Evolutionary conservation across 37 sponge, comb jelly and placozoan genomes (phyloP).

Genomic region (Agelas oroides): DNA sequence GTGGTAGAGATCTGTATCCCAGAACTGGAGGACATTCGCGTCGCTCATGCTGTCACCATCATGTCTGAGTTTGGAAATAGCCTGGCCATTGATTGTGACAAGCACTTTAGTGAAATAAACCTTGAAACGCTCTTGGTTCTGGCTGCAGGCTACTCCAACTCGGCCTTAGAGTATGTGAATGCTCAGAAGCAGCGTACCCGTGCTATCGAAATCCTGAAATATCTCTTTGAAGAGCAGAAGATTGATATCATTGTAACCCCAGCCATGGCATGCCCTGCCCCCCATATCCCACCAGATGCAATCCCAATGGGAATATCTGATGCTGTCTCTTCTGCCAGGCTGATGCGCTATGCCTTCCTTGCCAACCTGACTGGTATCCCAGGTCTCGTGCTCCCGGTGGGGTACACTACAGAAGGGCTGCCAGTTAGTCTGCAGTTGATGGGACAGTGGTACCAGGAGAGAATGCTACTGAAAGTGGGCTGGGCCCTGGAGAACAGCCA

Average conservation of each 20-base stretch:
- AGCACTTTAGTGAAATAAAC: constrained; percentile 66
- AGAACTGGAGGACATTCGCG: constrained; percentile 74
- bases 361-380: constrained; percentile 82
- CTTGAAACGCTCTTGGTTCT: constrained; percentile 63
- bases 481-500: constrained; percentile 69
- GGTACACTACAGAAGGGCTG: constrained; percentile 63
- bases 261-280: constrained; percentile 54
- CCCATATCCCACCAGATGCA: constrained; percentile 51
- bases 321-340: constrained; percentile 4
- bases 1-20: constrained; percentile 76
- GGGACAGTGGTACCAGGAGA: constrained; percentile 89
- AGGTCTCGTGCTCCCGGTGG: constrained; percentile 75
- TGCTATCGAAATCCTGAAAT: constrained; percentile 53
- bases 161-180: constrained; percentile 61
- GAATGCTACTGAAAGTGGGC: constrained; percentile 75
- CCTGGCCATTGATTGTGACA: constrained; percentile 46
- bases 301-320: constrained; percentile 44
- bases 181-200: constrained; percentile 82
- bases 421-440: constrained; percentile 91
- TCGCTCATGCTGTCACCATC: constrained; percentile 67
- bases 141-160: neutral
- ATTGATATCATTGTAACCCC: constrained; percentile 76
- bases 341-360: constrained; percentile 63
- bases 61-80: constrained; percentile 56
- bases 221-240: constrained; percentile 47